Conservation (phyloP, 2,888 invertebrate genomes). For the Cryptus viduatorius region DNA sequence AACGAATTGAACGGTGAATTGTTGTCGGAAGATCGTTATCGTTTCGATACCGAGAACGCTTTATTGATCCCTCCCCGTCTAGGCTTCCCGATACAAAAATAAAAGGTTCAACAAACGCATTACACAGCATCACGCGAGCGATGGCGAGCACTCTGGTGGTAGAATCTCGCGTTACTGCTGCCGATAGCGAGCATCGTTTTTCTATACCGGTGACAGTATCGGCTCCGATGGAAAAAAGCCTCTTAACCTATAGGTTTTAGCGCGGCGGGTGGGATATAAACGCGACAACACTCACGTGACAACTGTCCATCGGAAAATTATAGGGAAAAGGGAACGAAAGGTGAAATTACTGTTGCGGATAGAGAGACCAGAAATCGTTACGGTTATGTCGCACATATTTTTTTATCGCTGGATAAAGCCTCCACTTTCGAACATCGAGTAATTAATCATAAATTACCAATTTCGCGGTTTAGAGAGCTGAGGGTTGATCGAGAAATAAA, state of each 20-base stretch:
- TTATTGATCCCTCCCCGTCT: constrained; percentile 48
- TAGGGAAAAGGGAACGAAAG: not conserved
- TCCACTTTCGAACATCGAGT: not conserved
- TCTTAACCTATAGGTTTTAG: not conserved
- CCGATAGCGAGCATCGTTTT: constrained; percentile 38
- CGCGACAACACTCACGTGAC: constrained; percentile 37
- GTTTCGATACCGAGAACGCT: constrained; percentile 41
- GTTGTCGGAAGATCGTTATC: constrained; percentile 11
- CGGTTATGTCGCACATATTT: constrained; percentile 1
- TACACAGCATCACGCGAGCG: constrained; percentile 36
- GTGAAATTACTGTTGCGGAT: not conserved
- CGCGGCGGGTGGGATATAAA: constrained; percentile 16
- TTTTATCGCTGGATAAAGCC: not conserved
- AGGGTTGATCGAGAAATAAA: not conserved
- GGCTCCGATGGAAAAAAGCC: constrained; percentile 8
- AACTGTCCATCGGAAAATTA: constrained; percentile 6
- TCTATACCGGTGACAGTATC: constrained; percentile 13
- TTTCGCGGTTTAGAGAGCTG: not conserved
- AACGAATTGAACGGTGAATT: not conserved
- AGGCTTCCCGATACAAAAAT: constrained; percentile 30
- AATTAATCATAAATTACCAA: not conserved
- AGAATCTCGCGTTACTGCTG: not conserved
- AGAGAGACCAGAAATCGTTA: constrained; percentile 15
- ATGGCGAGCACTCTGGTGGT: constrained; percentile 14
- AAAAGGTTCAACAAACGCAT: constrained; percentile 34